A percentile compares a stretch with the other conserved stretches of the same genome.
phyloP scores from a whole-genome alignment of 1,140 invertebrate species.

The Gryllus bimaculatus region DNA sequence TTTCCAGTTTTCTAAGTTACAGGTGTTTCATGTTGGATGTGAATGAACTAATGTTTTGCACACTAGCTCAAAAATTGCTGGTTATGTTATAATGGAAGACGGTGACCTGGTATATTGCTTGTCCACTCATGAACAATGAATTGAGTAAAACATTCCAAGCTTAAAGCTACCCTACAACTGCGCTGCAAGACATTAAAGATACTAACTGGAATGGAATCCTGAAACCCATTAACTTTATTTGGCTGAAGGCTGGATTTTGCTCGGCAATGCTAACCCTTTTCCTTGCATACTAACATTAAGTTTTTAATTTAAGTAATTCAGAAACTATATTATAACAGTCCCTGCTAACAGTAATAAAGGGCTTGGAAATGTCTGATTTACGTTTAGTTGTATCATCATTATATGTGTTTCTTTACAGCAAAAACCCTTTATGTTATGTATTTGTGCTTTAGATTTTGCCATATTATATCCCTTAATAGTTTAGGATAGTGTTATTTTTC shows the following conservation, averaged over 20 bases:
- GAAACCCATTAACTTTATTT: slow-evolving; percentile 7
- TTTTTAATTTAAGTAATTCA: slow-evolving; percentile 5
- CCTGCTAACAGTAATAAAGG: neutral
- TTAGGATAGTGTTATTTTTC: too few species aligned
- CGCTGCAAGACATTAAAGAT: neutral
- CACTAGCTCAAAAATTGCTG: neutral
- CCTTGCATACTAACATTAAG: slow-evolving; percentile 9
- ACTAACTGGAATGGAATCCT: slow-evolving; percentile 15
- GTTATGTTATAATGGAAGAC: neutral
- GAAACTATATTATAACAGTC: neutral
- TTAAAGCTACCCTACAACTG: neutral
- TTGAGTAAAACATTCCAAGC: neutral
- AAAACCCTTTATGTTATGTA: neutral
- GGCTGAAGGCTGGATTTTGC: neutral
- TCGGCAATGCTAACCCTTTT: slow-evolving; percentile 18
- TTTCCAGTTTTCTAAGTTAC: slow-evolving; percentile 17
- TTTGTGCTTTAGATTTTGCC: neutral
- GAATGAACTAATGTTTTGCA: slow-evolving; percentile 1
- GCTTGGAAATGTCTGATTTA: slow-evolving; percentile 6
- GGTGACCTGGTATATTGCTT: neutral
- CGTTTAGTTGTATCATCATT: neutral
- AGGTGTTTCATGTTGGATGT: slow-evolving; percentile 13
- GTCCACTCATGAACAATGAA: neutral
- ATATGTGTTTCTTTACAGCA: neutral
- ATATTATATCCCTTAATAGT: neutral